These are phyloP conservation scores for Muntiacus reevesi DNA, from an alignment of 2,113 vertebrate species.

Conservation along the genomic window DNA sequence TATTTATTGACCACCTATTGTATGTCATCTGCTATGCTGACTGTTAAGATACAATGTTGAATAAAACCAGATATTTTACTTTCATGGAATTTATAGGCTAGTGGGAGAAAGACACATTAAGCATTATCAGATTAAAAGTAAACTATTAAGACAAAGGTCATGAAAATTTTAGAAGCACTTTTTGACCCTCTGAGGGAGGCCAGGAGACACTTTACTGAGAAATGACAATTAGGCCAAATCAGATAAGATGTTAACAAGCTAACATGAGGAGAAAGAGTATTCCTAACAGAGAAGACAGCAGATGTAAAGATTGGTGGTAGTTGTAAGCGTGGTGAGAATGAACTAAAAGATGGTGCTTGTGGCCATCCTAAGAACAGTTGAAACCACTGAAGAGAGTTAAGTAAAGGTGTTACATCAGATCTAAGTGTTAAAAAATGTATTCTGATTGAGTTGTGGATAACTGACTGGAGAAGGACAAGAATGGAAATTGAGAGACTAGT, in stretches of 20 bases:
- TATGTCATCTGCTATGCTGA: not conserved
- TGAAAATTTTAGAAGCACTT: not conserved
- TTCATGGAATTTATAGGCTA: not conserved
- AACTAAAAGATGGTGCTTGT: not conserved
- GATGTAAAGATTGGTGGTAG: not conserved
- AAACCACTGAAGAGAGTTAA: not conserved
- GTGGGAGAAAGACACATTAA: not conserved
- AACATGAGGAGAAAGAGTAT: not conserved
- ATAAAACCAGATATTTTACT: slow-evolving; percentile 15
- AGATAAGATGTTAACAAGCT: not conserved
- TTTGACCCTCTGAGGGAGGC: not conserved
- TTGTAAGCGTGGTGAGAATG: not conserved
- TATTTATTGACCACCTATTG: not conserved
- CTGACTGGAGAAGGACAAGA: not conserved
- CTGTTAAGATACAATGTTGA: not conserved
- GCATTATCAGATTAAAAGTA: not conserved
- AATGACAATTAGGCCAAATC: not conserved
- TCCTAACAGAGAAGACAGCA: not conserved
- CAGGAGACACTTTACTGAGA: not conserved
- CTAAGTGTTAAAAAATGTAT: not conserved
- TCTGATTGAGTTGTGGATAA: not conserved
- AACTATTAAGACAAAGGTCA: not conserved
- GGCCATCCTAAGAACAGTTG: not conserved
- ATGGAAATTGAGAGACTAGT: not conserved
- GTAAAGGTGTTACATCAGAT: not conserved